Conservation (phyloP, 2,113 vertebrate species). For the Sciurus niger region DNA sequence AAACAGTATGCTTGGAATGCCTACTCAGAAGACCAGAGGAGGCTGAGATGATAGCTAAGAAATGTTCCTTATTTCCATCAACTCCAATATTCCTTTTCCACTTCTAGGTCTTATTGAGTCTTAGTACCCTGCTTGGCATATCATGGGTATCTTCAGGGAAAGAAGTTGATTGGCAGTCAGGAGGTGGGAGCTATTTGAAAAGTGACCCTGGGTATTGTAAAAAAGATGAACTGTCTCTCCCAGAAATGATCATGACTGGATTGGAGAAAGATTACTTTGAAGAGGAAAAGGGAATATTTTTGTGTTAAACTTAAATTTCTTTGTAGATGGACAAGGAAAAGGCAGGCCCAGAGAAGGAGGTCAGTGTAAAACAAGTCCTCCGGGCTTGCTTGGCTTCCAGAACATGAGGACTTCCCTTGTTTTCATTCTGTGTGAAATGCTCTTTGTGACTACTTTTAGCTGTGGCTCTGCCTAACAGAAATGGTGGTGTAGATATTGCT, state of each 20-base stretch:
- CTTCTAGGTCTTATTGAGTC: background rate
- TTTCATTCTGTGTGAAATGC: slow-evolving; percentile 18
- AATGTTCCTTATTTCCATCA: slow-evolving; percentile 59
- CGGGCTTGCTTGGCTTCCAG: slow-evolving; percentile 12
- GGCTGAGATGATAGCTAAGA: slow-evolving; percentile 55
- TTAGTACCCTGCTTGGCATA: background rate
- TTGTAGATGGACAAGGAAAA: slow-evolving; percentile 39
- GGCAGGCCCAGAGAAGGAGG: slow-evolving; percentile 13
- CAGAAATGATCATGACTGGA: background rate
- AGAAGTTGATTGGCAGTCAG: background rate
- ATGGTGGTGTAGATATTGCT: background rate
- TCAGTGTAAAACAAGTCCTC: background rate
- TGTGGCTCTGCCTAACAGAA: background rate
- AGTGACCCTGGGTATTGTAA: slow-evolving; percentile 4
- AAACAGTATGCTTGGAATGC: slow-evolving; percentile 62
- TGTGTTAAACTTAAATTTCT: slow-evolving; percentile 67
- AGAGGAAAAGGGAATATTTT: background rate
- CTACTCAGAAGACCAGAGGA: slow-evolving; percentile 61
- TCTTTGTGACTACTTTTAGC: background rate
- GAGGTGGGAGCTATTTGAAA: background rate
- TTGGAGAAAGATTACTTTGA: slow-evolving; percentile 35
- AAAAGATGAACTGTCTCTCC: background rate
- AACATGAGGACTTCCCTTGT: background rate
- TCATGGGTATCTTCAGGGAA: background rate
- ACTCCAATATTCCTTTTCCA: background rate